These are phyloP conservation scores for Telmatherina bonti DNA, from an alignment of 2,797 vertebrate genomes.

Conservation along the genomic window DNA sequence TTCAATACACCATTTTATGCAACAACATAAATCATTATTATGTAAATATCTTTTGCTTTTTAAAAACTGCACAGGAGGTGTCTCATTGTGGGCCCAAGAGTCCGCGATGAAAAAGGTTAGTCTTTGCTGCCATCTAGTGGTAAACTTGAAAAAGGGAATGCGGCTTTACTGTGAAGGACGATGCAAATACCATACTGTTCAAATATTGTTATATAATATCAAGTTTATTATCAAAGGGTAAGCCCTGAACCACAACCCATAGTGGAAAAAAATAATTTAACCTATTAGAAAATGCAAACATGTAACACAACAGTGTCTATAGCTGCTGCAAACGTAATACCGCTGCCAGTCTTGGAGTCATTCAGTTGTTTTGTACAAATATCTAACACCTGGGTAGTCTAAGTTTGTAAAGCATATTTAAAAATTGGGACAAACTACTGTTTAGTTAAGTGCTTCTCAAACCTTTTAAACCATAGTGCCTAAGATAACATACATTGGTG, in stretches of 20 bases:
- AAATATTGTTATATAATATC: not conserved
- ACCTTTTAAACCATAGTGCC: too few relatives aligned
- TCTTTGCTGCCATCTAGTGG: slow-evolving; percentile 66
- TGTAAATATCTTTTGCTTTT: not conserved
- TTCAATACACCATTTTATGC: not conserved
- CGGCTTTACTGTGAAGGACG: not conserved
- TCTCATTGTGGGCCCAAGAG: not conserved
- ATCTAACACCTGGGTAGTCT: too few relatives aligned
- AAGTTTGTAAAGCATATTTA: too few relatives aligned
- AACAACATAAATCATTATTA: not conserved
- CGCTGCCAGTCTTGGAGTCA: too few relatives aligned
- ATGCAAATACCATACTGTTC: not conserved
- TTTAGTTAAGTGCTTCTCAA: too few relatives aligned
- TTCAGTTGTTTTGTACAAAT: too few relatives aligned
- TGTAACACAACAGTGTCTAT: slow-evolving; percentile 2
- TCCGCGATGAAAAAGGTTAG: slow-evolving; percentile 24
- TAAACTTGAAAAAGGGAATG: not conserved
- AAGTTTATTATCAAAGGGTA: slow-evolving; percentile 11
- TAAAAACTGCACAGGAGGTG: not conserved
- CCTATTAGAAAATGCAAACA: not conserved
- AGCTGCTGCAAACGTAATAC: too few relatives aligned
- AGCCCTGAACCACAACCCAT: not conserved
- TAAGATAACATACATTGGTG: too few relatives aligned
- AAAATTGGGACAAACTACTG: too few relatives aligned
- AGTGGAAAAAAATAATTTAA: slow-evolving; percentile 10